Conservation (phyloP, 2,797 vertebrate genomes). For the Poeciliopsis paucimaculata region DNA sequence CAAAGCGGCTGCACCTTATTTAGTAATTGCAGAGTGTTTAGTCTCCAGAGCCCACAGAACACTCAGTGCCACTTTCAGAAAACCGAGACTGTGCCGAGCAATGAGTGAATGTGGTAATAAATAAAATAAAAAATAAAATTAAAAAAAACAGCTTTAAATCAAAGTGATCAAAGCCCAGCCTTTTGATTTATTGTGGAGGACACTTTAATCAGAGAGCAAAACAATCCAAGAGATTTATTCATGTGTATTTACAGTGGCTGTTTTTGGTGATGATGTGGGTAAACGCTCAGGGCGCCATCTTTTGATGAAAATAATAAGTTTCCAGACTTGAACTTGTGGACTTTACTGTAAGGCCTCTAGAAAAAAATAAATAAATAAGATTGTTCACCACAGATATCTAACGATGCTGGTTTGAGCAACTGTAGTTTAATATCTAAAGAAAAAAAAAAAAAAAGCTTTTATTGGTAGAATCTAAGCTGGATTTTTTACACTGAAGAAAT, state of each 20-base stretch:
- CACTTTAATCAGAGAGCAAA: not conserved
- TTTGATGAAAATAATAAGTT: not conserved
- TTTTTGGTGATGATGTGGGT: not conserved
- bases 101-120: constrained; percentile 14
- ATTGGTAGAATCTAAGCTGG: not conserved
- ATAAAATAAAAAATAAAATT: too few relatives aligned
- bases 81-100: constrained; percentile 9
- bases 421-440: not conserved
- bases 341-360: not conserved
- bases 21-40: not conserved
- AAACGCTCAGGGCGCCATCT: not conserved
- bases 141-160: not conserved
- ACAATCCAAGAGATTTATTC: not conserved
- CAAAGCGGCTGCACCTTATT: not conserved
- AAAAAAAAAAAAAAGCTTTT: not conserved
- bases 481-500: not conserved
- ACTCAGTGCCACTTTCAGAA: not conserved
- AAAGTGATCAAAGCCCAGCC: not conserved
- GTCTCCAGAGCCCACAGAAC: not conserved
- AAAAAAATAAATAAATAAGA: not conserved
- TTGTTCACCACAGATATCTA: not conserved
- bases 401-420: not conserved
- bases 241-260: not conserved
- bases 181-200: not conserved
- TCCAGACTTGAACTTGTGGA: not conserved